phyloP scores from a whole-genome alignment of 2,888 invertebrate species.

The Dascillus cervinus region DNA sequence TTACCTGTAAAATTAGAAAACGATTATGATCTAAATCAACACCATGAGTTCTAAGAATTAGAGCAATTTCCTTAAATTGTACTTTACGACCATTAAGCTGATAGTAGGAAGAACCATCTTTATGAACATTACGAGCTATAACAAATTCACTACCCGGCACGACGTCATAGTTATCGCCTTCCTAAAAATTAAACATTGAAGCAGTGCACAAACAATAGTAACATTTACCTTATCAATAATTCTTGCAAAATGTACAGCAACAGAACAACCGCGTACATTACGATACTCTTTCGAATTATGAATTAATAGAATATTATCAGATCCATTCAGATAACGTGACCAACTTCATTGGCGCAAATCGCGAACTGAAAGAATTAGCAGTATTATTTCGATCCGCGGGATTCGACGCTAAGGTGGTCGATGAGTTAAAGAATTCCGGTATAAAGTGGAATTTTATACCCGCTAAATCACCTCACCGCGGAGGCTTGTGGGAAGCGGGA shows the following conservation, averaged over 20 bases:
- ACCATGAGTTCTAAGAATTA: conserved; percentile 67
- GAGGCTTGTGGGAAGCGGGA: no score
- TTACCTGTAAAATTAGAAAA: conserved; percentile 92
- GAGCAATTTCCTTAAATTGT: conserved; percentile 81
- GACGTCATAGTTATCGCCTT: conserved; percentile 64
- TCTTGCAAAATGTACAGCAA: conserved; percentile 80
- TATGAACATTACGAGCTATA: conserved; percentile 79
- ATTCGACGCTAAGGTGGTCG: no score
- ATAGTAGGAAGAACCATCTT: conserved; percentile 74
- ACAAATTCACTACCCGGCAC: conserved; percentile 73
- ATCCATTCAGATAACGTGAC: no score
- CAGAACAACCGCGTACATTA: conserved; percentile 71
- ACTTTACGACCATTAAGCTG: conserved; percentile 64
- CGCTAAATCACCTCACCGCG: no score
- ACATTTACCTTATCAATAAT: conserved; percentile 66
- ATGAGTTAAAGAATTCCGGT: no score
- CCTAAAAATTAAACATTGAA: conserved; percentile 39
- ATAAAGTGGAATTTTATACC: no score
- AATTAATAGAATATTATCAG: conserved; percentile 82
- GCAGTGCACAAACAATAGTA: background rate
- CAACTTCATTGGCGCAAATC: no score
- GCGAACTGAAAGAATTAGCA: no score
- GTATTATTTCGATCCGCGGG: no score
- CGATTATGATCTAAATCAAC: conserved; percentile 96
- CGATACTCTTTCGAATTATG: conserved; percentile 81